Conservation (phyloP, 1,140 invertebrate genomes). For the Anastrepha obliqua region DNA sequence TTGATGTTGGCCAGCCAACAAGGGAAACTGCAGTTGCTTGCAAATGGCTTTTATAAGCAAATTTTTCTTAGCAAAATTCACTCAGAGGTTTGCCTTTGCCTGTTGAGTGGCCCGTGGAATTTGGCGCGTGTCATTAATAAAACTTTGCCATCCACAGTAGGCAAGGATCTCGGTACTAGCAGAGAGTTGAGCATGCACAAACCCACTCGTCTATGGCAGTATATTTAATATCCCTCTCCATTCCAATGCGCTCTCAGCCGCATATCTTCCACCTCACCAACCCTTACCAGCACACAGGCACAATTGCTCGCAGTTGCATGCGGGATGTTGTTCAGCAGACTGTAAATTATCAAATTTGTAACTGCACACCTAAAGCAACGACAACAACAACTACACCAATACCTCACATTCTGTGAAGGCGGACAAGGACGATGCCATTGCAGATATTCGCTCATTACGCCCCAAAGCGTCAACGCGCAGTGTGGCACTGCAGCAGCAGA, state of each 20-base stretch:
- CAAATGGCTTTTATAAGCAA: not conserved
- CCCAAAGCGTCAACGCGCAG: not conserved
- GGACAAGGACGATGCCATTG: not conserved
- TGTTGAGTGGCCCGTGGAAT: too few species aligned
- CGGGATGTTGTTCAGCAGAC: conserved; percentile 25
- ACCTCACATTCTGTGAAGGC: not conserved
- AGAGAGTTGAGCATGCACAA: too few species aligned
- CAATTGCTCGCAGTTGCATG: not conserved
- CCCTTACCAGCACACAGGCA: not conserved
- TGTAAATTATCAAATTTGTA: conserved; percentile 48
- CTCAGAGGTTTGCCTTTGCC: too few species aligned
- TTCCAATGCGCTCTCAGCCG: not conserved
- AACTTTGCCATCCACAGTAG: too few species aligned
- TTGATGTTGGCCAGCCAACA: too few species aligned
- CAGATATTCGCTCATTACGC: not conserved
- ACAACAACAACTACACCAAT: not conserved
- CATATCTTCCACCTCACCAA: not conserved
- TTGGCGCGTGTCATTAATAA: too few species aligned
- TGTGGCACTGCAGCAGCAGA: not conserved
- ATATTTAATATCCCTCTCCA: too few species aligned
- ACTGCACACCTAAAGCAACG: not conserved
- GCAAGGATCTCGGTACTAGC: too few species aligned
- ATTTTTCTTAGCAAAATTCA: too few species aligned
- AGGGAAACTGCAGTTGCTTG: not conserved
- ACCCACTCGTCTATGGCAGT: too few species aligned